Conservation (phyloP, 2,113 vertebrate genomes). For the Cyanistes caeruleus region DNA sequence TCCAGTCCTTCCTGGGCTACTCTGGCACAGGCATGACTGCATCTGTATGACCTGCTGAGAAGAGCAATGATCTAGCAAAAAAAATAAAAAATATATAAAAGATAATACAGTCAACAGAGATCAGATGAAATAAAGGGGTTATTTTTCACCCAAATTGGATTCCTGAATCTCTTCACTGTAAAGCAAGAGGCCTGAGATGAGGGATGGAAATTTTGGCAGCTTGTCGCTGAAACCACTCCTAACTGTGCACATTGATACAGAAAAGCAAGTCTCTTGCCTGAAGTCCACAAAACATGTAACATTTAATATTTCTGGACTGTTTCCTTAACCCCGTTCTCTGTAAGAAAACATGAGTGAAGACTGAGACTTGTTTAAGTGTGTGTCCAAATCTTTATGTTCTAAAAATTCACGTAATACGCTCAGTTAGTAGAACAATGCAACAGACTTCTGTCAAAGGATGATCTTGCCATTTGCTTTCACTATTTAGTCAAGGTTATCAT, state of each 20-base stretch:
- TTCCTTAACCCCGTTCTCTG: background rate
- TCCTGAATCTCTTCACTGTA: background rate
- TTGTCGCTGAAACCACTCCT: background rate
- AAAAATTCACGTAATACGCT: background rate
- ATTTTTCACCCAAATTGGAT: background rate
- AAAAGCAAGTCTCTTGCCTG: background rate
- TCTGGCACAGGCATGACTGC: background rate
- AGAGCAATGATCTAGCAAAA: background rate
- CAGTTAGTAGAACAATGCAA: background rate
- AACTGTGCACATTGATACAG: background rate
- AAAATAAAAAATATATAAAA: background rate
- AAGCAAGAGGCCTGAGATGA: background rate
- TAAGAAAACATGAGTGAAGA: background rate
- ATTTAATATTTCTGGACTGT: background rate
- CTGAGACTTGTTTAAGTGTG: background rate
- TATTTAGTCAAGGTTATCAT: constrained; percentile 5
- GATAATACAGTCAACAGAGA: background rate
- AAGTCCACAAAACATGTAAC: rapidly evolving
- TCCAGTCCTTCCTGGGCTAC: background rate
- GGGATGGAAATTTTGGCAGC: background rate
- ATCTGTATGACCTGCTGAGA: background rate
- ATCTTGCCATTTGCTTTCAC: background rate
- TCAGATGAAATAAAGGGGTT: background rate
- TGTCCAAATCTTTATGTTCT: background rate
- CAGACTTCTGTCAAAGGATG: background rate